These are phyloP conservation scores for Neelides sp. DNA, from an alignment of 1,140 invertebrate species.

Conservation along the genomic window DNA sequence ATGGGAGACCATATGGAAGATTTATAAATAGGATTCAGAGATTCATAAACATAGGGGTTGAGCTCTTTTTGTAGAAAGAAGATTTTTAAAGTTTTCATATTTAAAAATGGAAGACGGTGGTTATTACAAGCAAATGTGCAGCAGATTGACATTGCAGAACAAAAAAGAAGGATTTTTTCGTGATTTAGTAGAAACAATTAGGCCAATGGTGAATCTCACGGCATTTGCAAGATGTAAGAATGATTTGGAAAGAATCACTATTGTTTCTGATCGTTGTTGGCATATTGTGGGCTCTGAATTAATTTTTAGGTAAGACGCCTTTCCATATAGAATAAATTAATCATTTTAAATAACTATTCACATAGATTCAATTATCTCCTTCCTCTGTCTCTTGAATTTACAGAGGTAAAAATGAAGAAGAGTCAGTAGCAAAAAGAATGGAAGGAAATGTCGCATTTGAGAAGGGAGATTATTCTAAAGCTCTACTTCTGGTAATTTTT, in stretches of 20 bases:
- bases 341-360: background rate
- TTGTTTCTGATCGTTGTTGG: conserved; percentile 16
- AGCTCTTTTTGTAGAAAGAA: too few species aligned
- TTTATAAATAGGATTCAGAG: too few species aligned
- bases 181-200: conserved; percentile 15
- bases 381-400: too few species aligned
- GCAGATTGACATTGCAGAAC: conserved; percentile 24
- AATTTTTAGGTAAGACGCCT: conserved; percentile 22
- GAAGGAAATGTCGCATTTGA: conserved; percentile 66
- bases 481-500: conserved; percentile 54
- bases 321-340: background rate
- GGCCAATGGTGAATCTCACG: conserved; percentile 7
- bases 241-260: conserved; percentile 17
- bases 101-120: conserved; percentile 13
- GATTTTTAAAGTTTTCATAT: too few species aligned
- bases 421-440: conserved; percentile 52
- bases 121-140: conserved; percentile 16
- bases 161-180: conserved; percentile 26
- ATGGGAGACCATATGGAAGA: too few species aligned
- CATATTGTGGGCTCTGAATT: conserved; percentile 21
- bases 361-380: too few species aligned
- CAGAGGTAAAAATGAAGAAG: conserved; percentile 48
- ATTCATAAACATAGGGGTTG: too few species aligned
- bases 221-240: conserved; percentile 12
- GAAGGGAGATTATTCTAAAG: conserved; percentile 56